These are phyloP conservation scores for Distichodus sexfasciatus DNA, from an alignment of 2,797 vertebrate genomes.

Conservation along the genomic window DNA sequence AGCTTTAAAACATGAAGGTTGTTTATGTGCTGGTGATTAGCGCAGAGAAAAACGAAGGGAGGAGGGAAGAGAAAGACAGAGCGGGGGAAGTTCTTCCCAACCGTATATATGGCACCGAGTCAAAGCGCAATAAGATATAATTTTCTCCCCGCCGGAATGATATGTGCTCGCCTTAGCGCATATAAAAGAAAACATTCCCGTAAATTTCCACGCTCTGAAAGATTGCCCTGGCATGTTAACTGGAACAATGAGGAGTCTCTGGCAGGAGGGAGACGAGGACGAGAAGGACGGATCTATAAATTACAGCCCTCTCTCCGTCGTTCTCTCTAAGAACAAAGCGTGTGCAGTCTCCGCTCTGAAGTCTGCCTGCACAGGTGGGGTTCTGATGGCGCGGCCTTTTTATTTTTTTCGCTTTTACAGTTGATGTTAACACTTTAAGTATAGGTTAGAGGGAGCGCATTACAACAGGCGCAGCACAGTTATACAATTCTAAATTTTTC, in stretches of 20 bases:
- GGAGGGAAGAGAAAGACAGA: neutral
- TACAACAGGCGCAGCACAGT: slow-evolving; percentile 51
- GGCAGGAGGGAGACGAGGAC: slow-evolving; percentile 35
- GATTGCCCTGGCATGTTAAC: slow-evolving; percentile 70
- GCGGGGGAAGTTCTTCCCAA: slow-evolving; percentile 30
- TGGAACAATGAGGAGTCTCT: slow-evolving; percentile 39
- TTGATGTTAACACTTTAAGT: slow-evolving; percentile 60
- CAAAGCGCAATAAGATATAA: slow-evolving; percentile 69
- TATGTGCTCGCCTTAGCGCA: slow-evolving; percentile 65
- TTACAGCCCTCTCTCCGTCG: slow-evolving; percentile 61
- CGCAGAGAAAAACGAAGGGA: too few species aligned
- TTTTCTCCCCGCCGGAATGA: slow-evolving; percentile 76
- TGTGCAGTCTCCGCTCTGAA: slow-evolving; percentile 11
- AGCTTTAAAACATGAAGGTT: slow-evolving; percentile 28
- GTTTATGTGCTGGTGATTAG: slow-evolving; percentile 37
- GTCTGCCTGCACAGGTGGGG: slow-evolving; percentile 19
- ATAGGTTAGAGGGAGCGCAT: slow-evolving; percentile 52
- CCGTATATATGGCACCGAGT: slow-evolving; percentile 62
- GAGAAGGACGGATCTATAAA: slow-evolving; percentile 61
- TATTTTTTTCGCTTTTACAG: slow-evolving; percentile 57
- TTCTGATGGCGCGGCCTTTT: slow-evolving; percentile 34
- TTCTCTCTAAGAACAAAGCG: slow-evolving; percentile 31
- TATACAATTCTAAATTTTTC: slow-evolving; percentile 53
- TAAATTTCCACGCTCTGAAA: slow-evolving; percentile 65
- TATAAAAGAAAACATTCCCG: slow-evolving; percentile 74